Conservation (phyloP, 2,888 invertebrate genomes). For the Lampropteryx suffumata region DNA sequence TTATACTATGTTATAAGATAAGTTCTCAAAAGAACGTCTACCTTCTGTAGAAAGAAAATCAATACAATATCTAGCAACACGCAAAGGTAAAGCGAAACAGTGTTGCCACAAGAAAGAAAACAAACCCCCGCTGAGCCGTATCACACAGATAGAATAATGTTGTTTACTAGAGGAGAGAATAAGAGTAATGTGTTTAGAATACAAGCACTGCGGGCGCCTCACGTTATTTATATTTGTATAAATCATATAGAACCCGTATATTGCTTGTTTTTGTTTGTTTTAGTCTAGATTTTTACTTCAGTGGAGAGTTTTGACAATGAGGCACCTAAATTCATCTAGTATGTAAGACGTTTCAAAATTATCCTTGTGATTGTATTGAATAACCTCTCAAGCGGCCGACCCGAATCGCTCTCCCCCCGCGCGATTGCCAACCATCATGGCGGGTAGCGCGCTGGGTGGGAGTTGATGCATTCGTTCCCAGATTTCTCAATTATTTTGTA, state of each 20-base stretch:
- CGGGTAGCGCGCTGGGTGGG: too few species aligned
- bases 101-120: slow-evolving; percentile 18
- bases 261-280: neutral
- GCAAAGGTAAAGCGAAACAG: neutral
- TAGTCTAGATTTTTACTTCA: neutral
- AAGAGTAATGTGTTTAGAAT: slow-evolving; percentile 28
- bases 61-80: neutral
- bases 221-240: slow-evolving; percentile 18
- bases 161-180: slow-evolving; percentile 22
- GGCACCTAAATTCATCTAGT: too few species aligned
- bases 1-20: too few species aligned
- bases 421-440: too few species aligned
- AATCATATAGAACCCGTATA: slow-evolving; percentile 9
- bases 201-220: slow-evolving; percentile 13
- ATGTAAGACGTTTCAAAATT: too few species aligned
- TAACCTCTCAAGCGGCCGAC: too few species aligned
- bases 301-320: too few species aligned
- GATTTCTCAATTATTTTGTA: too few species aligned
- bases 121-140: slow-evolving; percentile 13
- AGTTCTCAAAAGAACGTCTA: too few species aligned
- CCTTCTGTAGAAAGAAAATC: neutral
- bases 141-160: slow-evolving; percentile 27
- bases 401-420: too few species aligned
- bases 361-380: too few species aligned
- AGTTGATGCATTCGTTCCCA: too few species aligned